Percentiles rank a stretch among this genome's conserved stretches.
These are phyloP conservation scores for Mantis religiosa DNA, from an alignment of 2,888 invertebrate genomes.

Conservation along the genomic window DNA sequence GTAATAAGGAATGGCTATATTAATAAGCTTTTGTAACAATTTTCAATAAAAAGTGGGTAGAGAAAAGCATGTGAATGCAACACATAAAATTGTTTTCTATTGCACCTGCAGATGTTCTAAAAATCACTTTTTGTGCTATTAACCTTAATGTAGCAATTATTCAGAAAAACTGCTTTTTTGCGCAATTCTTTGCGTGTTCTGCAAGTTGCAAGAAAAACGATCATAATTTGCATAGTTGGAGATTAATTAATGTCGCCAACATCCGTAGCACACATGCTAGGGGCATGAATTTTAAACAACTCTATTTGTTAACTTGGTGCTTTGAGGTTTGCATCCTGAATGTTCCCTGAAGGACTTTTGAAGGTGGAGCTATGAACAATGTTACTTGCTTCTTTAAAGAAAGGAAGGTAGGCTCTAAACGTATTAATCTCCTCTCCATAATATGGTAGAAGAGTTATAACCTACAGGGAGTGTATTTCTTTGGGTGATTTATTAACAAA, in stretches of 20 bases:
- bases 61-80: too few species aligned
- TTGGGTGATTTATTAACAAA: constrained; percentile 5
- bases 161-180: too few species aligned
- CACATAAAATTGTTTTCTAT: too few species aligned
- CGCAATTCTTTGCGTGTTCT: neutral
- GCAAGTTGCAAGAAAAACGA: neutral
- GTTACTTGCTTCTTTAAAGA: neutral
- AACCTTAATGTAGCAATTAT: too few species aligned
- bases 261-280: neutral
- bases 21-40: too few species aligned
- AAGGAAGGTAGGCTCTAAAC: neutral
- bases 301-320: neutral
- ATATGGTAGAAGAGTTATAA: neutral
- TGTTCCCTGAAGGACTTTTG: neutral
- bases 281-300: neutral
- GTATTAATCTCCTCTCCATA: neutral
- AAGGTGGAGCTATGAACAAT: neutral
- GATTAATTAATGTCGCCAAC: neutral
- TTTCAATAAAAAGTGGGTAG: too few species aligned
- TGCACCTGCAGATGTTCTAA: too few species aligned
- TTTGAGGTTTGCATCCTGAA: neutral
- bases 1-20: too few species aligned
- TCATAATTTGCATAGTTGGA: neutral
- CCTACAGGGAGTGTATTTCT: constrained; percentile 3
- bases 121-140: too few species aligned